Percentiles rank a stretch among this genome's conserved stretches.
phyloP scores from a whole-genome alignment of 92 coral and sea anemone genomes.

The Pocillopora meandrina region DNA sequence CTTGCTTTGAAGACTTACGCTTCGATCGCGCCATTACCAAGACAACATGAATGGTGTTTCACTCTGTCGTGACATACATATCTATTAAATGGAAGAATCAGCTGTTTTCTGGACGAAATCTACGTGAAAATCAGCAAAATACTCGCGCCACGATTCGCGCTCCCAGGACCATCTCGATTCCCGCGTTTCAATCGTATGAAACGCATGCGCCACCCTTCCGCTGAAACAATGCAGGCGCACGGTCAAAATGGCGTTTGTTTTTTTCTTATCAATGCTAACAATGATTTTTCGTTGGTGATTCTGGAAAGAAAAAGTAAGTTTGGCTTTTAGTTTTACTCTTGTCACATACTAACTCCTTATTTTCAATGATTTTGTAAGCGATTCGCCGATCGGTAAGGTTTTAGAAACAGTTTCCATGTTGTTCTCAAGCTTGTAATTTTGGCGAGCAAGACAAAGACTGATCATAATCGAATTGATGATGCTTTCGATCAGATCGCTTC shows the following conservation, averaged over 20 bases:
- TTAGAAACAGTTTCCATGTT: no score
- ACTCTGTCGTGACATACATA: neutral
- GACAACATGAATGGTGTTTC: neutral
- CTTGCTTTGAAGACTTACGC: slow-evolving; percentile 39
- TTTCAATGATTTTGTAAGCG: no score
- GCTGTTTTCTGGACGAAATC: neutral
- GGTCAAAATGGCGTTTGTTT: slow-evolving; percentile 39
- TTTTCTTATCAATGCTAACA: neutral
- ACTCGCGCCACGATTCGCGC: neutral
- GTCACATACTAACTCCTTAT: no score
- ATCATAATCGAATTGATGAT: no score
- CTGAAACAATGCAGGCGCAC: slow-evolving; percentile 10
- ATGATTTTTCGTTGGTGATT: neutral
- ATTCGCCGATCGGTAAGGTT: no score
- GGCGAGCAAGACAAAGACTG: no score
- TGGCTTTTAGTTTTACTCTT: neutral
- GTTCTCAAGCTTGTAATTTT: no score
- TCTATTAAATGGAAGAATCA: neutral
- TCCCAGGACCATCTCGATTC: neutral
- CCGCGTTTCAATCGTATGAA: slow-evolving; percentile 15
- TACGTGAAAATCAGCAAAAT: neutral
- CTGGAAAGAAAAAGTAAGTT: neutral
- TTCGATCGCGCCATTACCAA: slow-evolving; percentile 75
- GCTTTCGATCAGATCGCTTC: no score
- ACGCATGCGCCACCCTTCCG: slow-evolving; percentile 25